Base-by-base conservation (phyloP, 2,113 vertebrate species). In the Calyptomena viridis region DNA sequence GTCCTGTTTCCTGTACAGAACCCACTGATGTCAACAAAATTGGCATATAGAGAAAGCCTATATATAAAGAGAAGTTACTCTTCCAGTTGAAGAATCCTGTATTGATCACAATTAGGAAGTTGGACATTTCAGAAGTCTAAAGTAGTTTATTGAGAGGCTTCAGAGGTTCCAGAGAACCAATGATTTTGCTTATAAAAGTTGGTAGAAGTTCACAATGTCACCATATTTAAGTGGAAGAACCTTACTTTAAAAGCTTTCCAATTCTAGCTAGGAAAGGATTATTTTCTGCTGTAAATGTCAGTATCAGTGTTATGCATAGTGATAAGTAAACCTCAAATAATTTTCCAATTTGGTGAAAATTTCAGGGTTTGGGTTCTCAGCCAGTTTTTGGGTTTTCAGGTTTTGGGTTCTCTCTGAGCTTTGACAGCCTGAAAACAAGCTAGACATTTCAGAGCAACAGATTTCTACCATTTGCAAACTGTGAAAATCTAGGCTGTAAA, bases 391-490 rank as follows among this genome's bases (percentile, higher is more conserved):
- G 24, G 9, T 47, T 58, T 66, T 79, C n/a, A 83, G 46, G 0
- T 40, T 88, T 76, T 55, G 33, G 14, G 35, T 93, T 73, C 88
- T 67, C 49, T 92, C 50, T 94, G 79, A 71, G 81, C 28, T 86
- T 63, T 95, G 85, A 92, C 83, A 94, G 72, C 37, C 63, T 90
- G 67, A 69, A 77, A 92, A 77, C 46, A 92, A 92, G 75, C 66
- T 58, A 35, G 42, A 84, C 62, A 16, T 69, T 90, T 90, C 71
- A 92, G 88, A 94, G 88, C 72, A 95, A 86, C 79, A 86, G 37
- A 86, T 81, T 92, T 84, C 64, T 73, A 85, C 66, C 86, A 71
- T 86, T 92, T 86, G 42, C 75, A 94, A 92, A 88, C 85, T 84
- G 77, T 89, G 85, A 93, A 90, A 77, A 77, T 87, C 66, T 52